Conservation (phyloP, 2,113 vertebrate genomes). For the Sardina pilchardus region DNA sequence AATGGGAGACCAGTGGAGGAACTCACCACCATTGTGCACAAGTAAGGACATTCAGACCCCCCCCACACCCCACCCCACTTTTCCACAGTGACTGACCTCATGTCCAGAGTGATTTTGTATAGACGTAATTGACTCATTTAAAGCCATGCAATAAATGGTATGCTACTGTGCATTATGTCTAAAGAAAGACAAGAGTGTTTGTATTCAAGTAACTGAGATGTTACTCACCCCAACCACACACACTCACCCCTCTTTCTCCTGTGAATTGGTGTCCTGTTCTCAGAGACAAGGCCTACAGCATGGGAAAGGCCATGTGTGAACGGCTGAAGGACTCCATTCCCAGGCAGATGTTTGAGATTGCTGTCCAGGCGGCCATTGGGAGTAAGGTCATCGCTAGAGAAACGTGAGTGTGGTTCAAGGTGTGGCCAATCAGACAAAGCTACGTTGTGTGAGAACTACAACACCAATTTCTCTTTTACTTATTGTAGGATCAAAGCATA, state of each 20-base stretch:
- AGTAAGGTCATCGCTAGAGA: constrained; percentile 92
- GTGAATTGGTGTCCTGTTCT: constrained; percentile 12
- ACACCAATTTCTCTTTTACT: not conserved
- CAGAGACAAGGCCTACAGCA: constrained; percentile 81
- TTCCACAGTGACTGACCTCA: not conserved
- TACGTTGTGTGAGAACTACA: not conserved
- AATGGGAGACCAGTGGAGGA: constrained; percentile 91
- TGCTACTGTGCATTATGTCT: not conserved
- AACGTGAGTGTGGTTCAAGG: constrained; percentile 78
- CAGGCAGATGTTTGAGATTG: constrained; percentile 94
- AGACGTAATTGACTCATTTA: not conserved
- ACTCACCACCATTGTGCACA: constrained; percentile 84
- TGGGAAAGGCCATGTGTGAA: constrained; percentile 89
- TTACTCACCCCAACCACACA: not conserved
- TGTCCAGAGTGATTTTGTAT: not conserved
- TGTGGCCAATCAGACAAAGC: not conserved
- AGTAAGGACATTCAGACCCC: constrained; percentile 63
- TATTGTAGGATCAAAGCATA: constrained; percentile 89
- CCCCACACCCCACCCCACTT: too few relatives aligned
- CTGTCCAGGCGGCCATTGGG: constrained; percentile 87
- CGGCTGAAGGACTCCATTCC: constrained; percentile 88
- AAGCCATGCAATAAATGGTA: not conserved
- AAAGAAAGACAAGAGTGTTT: not conserved
- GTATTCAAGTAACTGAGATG: not conserved
- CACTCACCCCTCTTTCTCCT: not conserved